phyloP scores from a whole-genome alignment of 1,140 invertebrate genomes.

The Galendromus occidentalis region DNA sequence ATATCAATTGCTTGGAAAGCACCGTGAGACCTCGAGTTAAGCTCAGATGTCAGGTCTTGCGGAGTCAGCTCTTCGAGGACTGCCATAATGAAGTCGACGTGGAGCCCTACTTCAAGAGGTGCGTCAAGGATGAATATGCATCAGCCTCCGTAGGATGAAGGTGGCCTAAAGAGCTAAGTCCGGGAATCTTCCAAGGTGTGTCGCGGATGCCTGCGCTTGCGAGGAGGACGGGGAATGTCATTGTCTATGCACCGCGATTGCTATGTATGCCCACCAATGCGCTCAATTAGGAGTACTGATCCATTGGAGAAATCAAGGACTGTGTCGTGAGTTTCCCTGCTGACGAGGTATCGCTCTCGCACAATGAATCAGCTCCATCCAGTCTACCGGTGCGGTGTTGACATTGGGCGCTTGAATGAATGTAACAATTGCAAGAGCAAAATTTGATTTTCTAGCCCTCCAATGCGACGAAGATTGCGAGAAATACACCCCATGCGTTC shows the following conservation, averaged over 20 bases:
- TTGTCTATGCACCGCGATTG: slow-evolving; percentile 65
- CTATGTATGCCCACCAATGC: slow-evolving; percentile 63
- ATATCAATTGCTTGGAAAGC: slow-evolving; percentile 47
- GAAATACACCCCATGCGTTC: slow-evolving; percentile 55
- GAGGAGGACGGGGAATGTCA: slow-evolving; percentile 70
- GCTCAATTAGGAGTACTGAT: slow-evolving; percentile 37
- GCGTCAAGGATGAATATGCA: not conserved
- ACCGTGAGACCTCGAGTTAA: slow-evolving; percentile 58
- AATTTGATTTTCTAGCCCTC: slow-evolving; percentile 39
- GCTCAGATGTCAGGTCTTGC: slow-evolving; percentile 48
- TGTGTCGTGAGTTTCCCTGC: slow-evolving; percentile 73
- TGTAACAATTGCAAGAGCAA: not conserved
- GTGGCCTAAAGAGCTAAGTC: not conserved
- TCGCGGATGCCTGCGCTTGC: slow-evolving; percentile 63
- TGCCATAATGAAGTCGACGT: slow-evolving; percentile 60
- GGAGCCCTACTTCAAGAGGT: slow-evolving; percentile 39
- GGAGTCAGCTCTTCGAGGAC: slow-evolving; percentile 44
- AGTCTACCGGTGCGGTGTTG: too few relatives aligned
- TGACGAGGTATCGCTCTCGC: too few relatives aligned
- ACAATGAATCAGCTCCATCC: too few relatives aligned
- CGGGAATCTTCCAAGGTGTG: slow-evolving; percentile 34
- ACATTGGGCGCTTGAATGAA: not conserved
- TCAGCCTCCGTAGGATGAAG: slow-evolving; percentile 13
- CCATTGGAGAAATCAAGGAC: slow-evolving; percentile 52
- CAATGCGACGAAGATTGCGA: slow-evolving; percentile 59